Evolutionary conservation across 2,888 invertebrate genomes (phyloP), one percentile per base, ranked within the genome.

Genomic region (Eledona agricola): DNA sequence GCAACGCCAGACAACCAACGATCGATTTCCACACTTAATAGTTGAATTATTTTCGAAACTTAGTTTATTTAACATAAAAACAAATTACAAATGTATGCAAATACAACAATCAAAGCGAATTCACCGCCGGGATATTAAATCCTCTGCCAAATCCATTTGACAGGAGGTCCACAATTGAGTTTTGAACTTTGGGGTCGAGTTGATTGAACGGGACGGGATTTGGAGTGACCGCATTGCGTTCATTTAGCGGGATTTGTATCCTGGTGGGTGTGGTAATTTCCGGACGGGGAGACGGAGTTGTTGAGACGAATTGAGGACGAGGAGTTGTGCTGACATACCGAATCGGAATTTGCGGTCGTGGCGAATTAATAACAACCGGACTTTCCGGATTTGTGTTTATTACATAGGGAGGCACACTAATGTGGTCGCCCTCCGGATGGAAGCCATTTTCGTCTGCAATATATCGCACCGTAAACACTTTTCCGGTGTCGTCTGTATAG

Each of bases 401-500:
- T 6, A 37, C 64, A 32, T 65, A 69, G 5, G 69, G 67, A n/a
- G 70, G 69, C 17, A 70, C 66, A 32, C 60, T 62, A 9, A 66
- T 58, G 42, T 68, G 66, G 15, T 64, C 64, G 1, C 66, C 66
- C 55, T 59, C 66, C 5, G 69, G 69, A 54, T 65, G 69, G 40
- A 65, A 69, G 3, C 69, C 69, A 47, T 79, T 76, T 61, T 79
- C 77, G 59, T 80, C 79, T 46, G 80, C 80, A 17, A 77, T 66
- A 66, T 80, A 81, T 3, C 70, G 70, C 35, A 80, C 65, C 4
- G 71, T 70, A 59, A 77, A 73, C 12, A 71, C 67, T 7, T 71
- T 71, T 2, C 80, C 80, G 53, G 79, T 79, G 4, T 73, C 71
- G 4, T 73, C 77, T 1, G 74, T 73, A 66, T 78, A 80, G 16